phyloP scores from a whole-genome alignment of 2,797 vertebrate species.

The Hippocampus kuda region DNA sequence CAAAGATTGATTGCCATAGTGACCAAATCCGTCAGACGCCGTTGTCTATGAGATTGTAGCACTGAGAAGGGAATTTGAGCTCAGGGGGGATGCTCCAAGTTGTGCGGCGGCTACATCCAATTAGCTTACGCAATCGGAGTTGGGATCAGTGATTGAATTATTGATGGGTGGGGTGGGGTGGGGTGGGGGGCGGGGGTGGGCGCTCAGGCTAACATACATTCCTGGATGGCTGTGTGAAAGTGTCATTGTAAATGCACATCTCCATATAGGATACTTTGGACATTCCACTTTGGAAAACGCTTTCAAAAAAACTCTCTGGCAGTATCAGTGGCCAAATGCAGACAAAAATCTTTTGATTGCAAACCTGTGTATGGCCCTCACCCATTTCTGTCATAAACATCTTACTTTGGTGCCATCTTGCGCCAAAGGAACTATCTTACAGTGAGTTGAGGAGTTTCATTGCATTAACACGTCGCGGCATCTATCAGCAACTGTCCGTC shows the following conservation, averaged over 20 bases:
- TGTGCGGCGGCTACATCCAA: constrained; percentile 46
- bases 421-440: background rate
- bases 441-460: background rate
- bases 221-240: background rate
- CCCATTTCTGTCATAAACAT: background rate
- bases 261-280: background rate
- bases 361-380: no score
- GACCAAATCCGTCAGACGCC: constrained; percentile 26
- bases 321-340: background rate
- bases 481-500: background rate
- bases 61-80: constrained; percentile 26
- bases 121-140: constrained; percentile 59
- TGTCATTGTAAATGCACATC: background rate
- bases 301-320: background rate
- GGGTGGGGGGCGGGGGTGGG: background rate
- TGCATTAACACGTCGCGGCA: background rate
- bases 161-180: constrained; percentile 18
- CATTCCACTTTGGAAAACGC: no score
- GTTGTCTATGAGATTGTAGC: constrained; percentile 10
- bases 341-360: no score
- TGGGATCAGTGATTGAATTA: constrained; percentile 48
- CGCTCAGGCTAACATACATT: constrained; percentile 15
- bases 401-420: background rate
- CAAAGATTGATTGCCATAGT: constrained; percentile 26
- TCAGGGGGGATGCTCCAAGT: constrained; percentile 15